Base-by-base conservation (phyloP, 2,113 vertebrate species). In the Calyptommatus sinebrachiatus region DNA sequence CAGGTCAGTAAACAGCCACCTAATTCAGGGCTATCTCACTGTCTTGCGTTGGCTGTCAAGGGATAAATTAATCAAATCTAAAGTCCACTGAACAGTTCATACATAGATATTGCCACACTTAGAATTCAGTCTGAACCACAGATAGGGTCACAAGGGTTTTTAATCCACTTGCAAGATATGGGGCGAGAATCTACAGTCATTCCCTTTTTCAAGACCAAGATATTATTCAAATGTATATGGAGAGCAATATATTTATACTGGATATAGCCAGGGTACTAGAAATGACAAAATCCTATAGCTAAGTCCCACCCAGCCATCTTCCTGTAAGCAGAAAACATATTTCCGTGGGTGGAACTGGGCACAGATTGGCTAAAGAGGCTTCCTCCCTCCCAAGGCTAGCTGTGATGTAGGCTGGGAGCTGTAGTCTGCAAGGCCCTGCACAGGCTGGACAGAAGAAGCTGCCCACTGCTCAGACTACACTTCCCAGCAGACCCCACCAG, bases 1-100 rank as follows among this genome's bases (percentile, higher is more conserved):
- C 68, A 79, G 77, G 68, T 79, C 77, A 79, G 53, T 28, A 62
- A 71, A 71, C 26, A 71, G 35, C 57, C 26, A 62, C 22, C 68
- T 71, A 71, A 41, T n/a, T 79, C 20, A 24, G 68, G 35, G 46
- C 35, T 71, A 45, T 71, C 57, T 71, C 48, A 46, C 14, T 71
- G 9, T 57, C 67, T 22, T 62, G 20, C 29, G 26, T 69, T 50
- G 46, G 31, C 26, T 31, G 65, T 62, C 50, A 20, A 62, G 50
- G 20, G 31, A 70, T 69, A 53, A 69, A 61, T 81, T 28, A 61
- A 69, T 9, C 26, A n/a, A 46, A 50, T 68, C 53, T 68, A 14
- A 35, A 62, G 5, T 22, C 48, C 28, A 69, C 12, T 57, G 35
- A 69, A 69, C 14, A 69, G 22, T 22, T 69, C 29, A 60, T 5